Percentiles rank a stretch among this genome's conserved stretches.
Evolutionary conservation across 2,797 vertebrate species (phyloP).

Genomic region (Urosaurus nigricauda): DNA sequence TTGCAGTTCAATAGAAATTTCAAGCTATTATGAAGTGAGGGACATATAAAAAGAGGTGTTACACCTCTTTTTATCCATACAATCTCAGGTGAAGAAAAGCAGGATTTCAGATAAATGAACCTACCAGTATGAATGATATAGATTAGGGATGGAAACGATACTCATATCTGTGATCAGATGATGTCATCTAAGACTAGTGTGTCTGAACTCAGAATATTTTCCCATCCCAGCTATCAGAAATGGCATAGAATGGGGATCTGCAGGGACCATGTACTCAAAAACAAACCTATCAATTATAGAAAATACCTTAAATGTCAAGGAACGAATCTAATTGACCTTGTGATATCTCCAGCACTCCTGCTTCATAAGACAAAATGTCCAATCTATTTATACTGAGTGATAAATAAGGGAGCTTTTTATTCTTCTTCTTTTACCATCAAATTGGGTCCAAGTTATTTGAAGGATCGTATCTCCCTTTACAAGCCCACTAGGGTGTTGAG

Average conservation of each 20-base stretch:
- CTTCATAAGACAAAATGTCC: background rate
- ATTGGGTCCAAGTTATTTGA: background rate
- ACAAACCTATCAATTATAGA: conserved; percentile 3
- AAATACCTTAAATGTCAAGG: conserved; percentile 10
- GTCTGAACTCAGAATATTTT: background rate
- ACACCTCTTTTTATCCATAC: background rate
- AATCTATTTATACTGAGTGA: background rate
- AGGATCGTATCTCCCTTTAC: no score
- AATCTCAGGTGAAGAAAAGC: background rate
- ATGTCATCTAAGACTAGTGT: background rate
- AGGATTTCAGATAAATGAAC: background rate
- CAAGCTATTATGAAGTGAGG: background rate
- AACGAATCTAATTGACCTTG: conserved; percentile 21
- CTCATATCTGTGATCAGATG: background rate
- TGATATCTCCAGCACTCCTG: background rate
- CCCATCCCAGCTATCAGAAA: background rate
- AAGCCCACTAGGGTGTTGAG: no score
- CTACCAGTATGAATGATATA: background rate
- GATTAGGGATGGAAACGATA: background rate
- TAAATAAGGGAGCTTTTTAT: background rate
- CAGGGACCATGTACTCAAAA: background rate
- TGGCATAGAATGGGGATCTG: background rate
- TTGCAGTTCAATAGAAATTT: background rate
- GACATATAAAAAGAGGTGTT: background rate
- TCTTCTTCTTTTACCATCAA: background rate